A percentile compares a stretch with the other conserved stretches of the same genome.
Evolutionary conservation across 1,140 invertebrate species (phyloP).

Genomic region (Brachionus asplanchnoidis): DNA sequence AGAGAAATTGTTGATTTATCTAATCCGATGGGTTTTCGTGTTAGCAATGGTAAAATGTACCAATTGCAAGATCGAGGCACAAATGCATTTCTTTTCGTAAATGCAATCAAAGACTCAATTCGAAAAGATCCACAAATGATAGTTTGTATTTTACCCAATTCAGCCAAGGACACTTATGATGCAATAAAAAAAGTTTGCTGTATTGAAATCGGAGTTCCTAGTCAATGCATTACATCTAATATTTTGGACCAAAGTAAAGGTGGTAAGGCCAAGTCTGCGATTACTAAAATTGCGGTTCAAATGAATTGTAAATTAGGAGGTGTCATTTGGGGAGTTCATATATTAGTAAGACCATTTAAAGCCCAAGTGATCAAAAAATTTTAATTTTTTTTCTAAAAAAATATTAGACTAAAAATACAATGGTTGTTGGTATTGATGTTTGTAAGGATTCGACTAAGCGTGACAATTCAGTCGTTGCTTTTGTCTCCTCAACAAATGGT

Average conservation of each 20-base stretch:
- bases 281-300: constrained; percentile 84
- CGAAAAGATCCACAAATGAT: not conserved
- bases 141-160: constrained; percentile 18
- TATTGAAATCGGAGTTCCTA: constrained; percentile 2
- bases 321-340: constrained; percentile 75
- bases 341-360: constrained; percentile 67
- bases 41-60: not conserved
- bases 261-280: constrained; percentile 57
- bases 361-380: constrained; percentile 76
- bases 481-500: not conserved
- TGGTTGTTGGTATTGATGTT: constrained; percentile 13
- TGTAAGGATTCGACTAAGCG: not conserved
- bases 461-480: not conserved
- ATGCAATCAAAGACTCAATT: not conserved
- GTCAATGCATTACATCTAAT: not conserved
- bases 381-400: constrained; percentile 59
- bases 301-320: constrained; percentile 94
- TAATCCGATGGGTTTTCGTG: not conserved
- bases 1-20: not conserved
- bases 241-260: not conserved
- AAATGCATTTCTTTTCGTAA: not conserved
- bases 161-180: not conserved
- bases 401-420: constrained; percentile 65
- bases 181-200: constrained; percentile 27
- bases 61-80: not conserved